Base-by-base conservation (phyloP, 2,797 vertebrate species). In the Gallirallus australis region DNA sequence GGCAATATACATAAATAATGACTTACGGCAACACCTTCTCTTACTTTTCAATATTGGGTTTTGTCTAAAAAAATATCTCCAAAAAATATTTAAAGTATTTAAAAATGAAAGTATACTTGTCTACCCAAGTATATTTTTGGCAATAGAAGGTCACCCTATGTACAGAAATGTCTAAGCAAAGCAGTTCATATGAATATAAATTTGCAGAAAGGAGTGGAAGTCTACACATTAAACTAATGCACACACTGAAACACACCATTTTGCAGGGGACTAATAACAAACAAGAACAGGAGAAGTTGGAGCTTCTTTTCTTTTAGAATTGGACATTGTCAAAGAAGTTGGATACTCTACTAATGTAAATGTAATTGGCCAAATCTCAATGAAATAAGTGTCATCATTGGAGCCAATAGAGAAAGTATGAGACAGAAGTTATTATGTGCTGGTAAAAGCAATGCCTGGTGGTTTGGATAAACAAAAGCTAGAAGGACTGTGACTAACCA, bases 391-490 rank as follows among this genome's bases (percentile, higher is more conserved):
- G 27, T 50, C 53, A 89, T 19, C 12, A 77, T 89, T 94, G 90
- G 33, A 56, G 64, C 25, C 94, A 86, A 77, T 3, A 68, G 37
- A 39, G 37, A 57, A 86, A 40, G 63, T 88, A 73, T 31, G 28
- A 91, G 20, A 37, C 15, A 54, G 37, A 91, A 89, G 81, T 91
- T 81, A 89, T 57, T 90, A 90, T 39, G 20, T 86, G 61, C 52
- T 81, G 50, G 78, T 95, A 82, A 97, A 97, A 95, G 64, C 76
- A 91, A 33, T 75, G n/a, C 27, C 54, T 95, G 75, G 33, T 75
- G 71, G 59, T 86, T 94, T 94, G 86, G 45, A 85, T 92, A 95
- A 96, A 96, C 17, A 96, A 82, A 82, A 96, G 81, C 91, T 80
- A 86, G 82, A 88, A 70, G 20, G 66, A 50, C 61, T 75, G 73